Evolutionary conservation across 2,888 invertebrate species (phyloP), one percentile per base, ranked within the genome.

Genomic region (Lasioglossum morio): DNA sequence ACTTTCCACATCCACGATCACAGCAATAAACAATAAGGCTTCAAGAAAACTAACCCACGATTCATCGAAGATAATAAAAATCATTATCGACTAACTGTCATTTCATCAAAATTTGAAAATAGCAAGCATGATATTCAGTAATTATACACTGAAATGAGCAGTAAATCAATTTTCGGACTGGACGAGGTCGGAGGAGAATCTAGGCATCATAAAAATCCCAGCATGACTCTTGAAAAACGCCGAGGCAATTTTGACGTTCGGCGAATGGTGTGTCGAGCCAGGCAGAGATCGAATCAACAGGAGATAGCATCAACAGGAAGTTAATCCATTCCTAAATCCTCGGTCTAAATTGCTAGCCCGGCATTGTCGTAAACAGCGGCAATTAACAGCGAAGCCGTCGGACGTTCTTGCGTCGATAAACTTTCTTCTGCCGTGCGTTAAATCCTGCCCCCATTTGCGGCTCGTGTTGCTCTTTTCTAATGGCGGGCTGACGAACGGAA

Each of bases 401-500:
- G 37, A 23, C 53, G 12, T 78, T 53, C 46, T 63, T 34, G 48
- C 60, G 66, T 70, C 82, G 23, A 66, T 76, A 81, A 86, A 81
- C 72, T 84, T 79, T 73, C 57, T 40, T 37, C n/a, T 53, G 46
- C 8, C 12, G 48, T 27, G 60, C 48, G 48, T 75, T 60, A 66
- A 80, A 69, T 70, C 78, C 73, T 66, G 70, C 37, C 16, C n/a
- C 40, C 57, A 5, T 72, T 73, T n/a, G 57, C 27, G 4, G 63
- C 57, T 76, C 77, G 75, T 69, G 75, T 77, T 63, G 66, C 77
- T 66, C 34, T 60, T 79, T 72, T 84, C 87, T 86, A 87, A 82
- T 70, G 79, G 66, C 86, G 78, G 70, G 30, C 78, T 72, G 87
- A 85, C 74, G 86, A 80, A 79, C 82, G 80, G 79, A 77, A 86